Base-by-base conservation (phyloP, 2,888 invertebrate genomes). In the Patella ulyssiponensis region DNA sequence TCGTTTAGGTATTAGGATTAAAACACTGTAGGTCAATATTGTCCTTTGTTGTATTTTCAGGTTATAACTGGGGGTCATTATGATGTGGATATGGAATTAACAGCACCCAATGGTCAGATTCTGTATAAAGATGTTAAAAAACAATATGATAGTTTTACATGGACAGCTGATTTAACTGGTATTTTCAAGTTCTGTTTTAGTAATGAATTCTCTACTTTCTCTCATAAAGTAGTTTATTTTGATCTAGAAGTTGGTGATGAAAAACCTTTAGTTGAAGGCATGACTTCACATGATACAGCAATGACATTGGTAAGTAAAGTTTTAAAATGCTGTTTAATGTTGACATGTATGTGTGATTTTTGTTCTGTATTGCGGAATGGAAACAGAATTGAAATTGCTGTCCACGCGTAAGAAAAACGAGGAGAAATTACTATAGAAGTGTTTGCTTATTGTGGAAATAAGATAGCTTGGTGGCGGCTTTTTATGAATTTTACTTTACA, bases 131-230 rank as follows among this genome's bases (percentile, higher is more conserved):
- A 97, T 92, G 94, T 96, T 73, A 98, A 98, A 92, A 96, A 96
- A 91, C 98, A 99, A 89, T 99, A 97, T 92, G 99, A 99, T 92
- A 97, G 96, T 51, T 96, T 97, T 92, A 95, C 95, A 77, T 91
- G 91, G 91, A 91, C 87, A 3, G 83, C 91, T 0, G 88, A 88
- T 15, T 78, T 82, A 69, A 84, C 83, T 5, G 91, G 91, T 15
- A 85, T 90, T 52, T 88, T 88, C 85, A 87, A 87, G 72, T 91
- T 91, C 87, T 91, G 99, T 93, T 99, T 99, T 92, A 98, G 98
- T 91, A 99, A 99, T 93, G 98, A 99, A 92, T 99, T 99, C 92
- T 99, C 99, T 73, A 98, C 99, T 76, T 98, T 99, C 92, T 97
- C 98, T 11, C 99, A 99, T 91, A 99, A 99, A 93, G 94, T 98